Conservation (phyloP, 1,140 invertebrate genomes). For the Brevipalpus yothersi region DNA sequence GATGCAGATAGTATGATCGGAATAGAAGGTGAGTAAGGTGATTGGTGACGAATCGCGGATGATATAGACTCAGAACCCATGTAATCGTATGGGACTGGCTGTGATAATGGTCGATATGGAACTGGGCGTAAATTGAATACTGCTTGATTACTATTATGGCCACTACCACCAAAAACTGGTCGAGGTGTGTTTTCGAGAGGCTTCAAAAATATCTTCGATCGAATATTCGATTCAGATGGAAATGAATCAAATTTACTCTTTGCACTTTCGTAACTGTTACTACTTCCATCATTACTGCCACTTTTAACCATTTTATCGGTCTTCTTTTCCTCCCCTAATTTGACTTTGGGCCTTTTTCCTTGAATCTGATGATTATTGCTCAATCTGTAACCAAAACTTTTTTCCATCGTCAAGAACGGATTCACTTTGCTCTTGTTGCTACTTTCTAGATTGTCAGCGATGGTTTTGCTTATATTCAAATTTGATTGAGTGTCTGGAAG, state of each 20-base stretch:
- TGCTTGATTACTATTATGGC: background rate
- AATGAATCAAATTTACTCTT: background rate
- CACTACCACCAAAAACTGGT: background rate
- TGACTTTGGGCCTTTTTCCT: background rate
- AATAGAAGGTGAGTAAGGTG: background rate
- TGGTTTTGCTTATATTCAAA: too few species aligned
- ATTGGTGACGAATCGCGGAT: background rate
- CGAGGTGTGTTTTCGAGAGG: background rate
- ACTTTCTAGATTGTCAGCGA: too few species aligned
- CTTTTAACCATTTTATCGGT: background rate
- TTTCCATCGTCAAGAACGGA: background rate
- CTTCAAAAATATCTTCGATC: background rate
- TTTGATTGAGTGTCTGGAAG: too few species aligned
- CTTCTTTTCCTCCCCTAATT: background rate
- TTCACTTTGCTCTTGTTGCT: too few species aligned
- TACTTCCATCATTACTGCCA: background rate
- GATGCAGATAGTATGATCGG: background rate
- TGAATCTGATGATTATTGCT: background rate
- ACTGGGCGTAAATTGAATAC: background rate
- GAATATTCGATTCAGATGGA: background rate
- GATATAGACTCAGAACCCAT: background rate
- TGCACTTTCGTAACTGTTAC: background rate
- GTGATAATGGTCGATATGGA: background rate
- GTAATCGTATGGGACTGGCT: background rate
- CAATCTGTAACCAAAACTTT: background rate